Percentiles rank a stretch among this genome's conserved stretches.
These are phyloP conservation scores for Microplitis demolitor DNA, from an alignment of 1,140 invertebrate genomes.

Conservation along the genomic window DNA sequence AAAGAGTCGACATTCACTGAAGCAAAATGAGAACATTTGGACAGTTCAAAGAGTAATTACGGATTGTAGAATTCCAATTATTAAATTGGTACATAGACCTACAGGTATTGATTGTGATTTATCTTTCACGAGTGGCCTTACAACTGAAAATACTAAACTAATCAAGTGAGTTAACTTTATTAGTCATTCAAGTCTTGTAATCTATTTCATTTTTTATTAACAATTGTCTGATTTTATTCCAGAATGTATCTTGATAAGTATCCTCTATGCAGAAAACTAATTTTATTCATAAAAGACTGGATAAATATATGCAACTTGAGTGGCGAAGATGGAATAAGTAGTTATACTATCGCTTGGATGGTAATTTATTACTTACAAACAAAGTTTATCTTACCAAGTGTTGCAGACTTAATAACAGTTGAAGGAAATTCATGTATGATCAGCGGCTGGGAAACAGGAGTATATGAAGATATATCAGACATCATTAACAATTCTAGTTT, in stretches of 20 bases:
- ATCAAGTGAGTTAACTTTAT: conserved; percentile 46
- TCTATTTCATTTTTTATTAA: neutral
- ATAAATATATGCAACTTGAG: conserved; percentile 32
- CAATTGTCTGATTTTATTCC: conserved; percentile 34
- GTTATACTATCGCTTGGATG: conserved; percentile 42
- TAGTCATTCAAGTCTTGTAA: neutral
- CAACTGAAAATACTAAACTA: conserved; percentile 63
- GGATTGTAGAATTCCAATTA: conserved; percentile 60
- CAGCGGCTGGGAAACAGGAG: conserved; percentile 35
- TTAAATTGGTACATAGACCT: conserved; percentile 59
- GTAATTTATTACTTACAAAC: conserved; percentile 49
- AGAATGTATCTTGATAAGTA: conserved; percentile 52
- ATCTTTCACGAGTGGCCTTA: conserved; percentile 64
- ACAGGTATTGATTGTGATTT: conserved; percentile 63
- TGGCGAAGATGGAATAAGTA: conserved; percentile 34
- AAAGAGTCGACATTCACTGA: conserved; percentile 21
- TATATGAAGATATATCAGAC: neutral
- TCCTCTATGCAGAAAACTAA: conserved; percentile 46
- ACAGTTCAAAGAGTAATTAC: conserved; percentile 33
- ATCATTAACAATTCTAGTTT: neutral
- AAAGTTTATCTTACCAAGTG: conserved; percentile 42
- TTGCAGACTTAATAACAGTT: conserved; percentile 34
- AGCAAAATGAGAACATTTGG: conserved; percentile 30
- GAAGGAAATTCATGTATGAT: conserved; percentile 32
- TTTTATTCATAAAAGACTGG: conserved; percentile 63